Conservation (phyloP, 2,113 vertebrate species). For the Microcebus ravelobensis region DNA sequence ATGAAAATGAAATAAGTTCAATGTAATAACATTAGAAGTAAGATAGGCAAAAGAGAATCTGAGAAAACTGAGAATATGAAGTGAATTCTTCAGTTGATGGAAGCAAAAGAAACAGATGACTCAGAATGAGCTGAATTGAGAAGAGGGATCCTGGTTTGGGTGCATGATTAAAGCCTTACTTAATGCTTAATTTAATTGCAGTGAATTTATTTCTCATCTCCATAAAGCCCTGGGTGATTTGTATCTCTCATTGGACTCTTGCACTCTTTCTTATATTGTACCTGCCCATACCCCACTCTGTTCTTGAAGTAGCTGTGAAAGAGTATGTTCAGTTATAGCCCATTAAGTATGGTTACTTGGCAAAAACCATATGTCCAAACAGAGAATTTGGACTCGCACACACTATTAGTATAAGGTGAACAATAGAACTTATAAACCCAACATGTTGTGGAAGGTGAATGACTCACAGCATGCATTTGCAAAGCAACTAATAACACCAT, state of each 20-base stretch:
- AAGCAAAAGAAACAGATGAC: not conserved
- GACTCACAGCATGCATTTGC: not conserved
- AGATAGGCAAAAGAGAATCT: not conserved
- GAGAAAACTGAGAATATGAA: not conserved
- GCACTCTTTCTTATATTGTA: not conserved
- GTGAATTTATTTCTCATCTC: not conserved
- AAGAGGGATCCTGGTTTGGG: not conserved
- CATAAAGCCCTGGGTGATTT: not conserved
- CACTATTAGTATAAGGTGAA: not conserved
- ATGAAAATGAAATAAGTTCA: not conserved
- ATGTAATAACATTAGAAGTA: not conserved
- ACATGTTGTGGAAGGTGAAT: not conserved
- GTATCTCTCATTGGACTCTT: not conserved
- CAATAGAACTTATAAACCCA: not conserved
- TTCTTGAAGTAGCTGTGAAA: not conserved
- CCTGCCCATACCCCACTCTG: no score
- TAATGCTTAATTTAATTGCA: not conserved
- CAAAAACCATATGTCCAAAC: not conserved
- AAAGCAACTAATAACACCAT: not conserved
- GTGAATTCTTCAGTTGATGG: not conserved
- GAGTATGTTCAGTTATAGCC: not conserved
- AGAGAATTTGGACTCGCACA: not conserved
- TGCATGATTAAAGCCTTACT: not conserved
- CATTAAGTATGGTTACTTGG: not conserved
- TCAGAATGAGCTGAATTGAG: not conserved